Evolutionary conservation across 2,888 invertebrate species (phyloP), one percentile per base, ranked within the genome.

Genomic region (Ophion obscuratus): DNA sequence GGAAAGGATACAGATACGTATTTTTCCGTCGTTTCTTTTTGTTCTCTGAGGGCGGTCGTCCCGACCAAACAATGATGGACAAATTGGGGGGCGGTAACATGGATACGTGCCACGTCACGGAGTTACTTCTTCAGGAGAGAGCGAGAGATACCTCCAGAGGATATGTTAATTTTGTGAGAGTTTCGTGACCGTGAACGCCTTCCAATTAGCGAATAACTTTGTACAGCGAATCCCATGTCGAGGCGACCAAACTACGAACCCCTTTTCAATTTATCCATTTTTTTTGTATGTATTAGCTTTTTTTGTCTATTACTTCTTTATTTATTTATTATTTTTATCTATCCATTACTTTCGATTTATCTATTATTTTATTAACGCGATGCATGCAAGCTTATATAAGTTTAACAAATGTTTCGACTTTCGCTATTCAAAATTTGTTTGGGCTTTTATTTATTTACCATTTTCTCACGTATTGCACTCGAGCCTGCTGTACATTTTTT

Each of bases 161-260:
- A 86, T 86, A 83, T 86, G 86, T 83, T 86, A 86, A 86, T 86
- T 86, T 71, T 76, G 68, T 61, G 83, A 82, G 82, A 79, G 84
- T 84, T 74, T 61, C 86, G 80, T 82, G 87, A 82, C 80, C 84
- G 86, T 84, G 75, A 82, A 87, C 86, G 86, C 84, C 86, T 83
- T 81, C 84, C 83, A 87, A 87, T 86, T 87, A 86, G 71, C 75
- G 75, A 61, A 81, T 61, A 53, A 81, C 71, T 75, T 20, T 67
- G 71, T 75, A 78, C 68, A 59, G 20, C 57, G 47, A n/a, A 79
- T 62, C 61, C 59, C 70, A 47, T n/a, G 70, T 70, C 62, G 53
- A 53, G 53, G 4, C 17, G 14, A 5, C 14, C 53, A 17, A 53
- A 53, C 53, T 14, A 17, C 53, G 53, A 53, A 70, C n/a, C 14